phyloP scores from a whole-genome alignment of 2,113 vertebrate genomes.

The Xiphophorus couchianus region DNA sequence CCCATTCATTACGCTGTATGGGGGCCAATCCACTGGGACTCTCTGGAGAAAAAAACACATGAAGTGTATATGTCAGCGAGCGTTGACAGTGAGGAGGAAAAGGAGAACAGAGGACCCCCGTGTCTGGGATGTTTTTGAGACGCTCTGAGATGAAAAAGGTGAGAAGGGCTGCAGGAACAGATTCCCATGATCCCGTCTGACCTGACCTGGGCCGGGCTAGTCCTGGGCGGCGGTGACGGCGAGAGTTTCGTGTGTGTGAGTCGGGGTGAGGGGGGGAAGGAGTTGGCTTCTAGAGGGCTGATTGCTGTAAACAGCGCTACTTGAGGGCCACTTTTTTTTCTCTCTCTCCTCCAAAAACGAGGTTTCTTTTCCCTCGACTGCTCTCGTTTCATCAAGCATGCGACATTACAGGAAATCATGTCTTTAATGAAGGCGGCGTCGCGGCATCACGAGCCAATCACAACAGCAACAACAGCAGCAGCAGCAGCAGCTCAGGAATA shows the following conservation, averaged over 20 bases:
- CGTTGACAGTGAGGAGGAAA: conserved; percentile 26
- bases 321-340: conserved; percentile 19
- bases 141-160: conserved; percentile 79
- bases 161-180: conserved; percentile 72
- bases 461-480: background rate
- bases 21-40: background rate
- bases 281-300: conserved; percentile 17
- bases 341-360: conserved; percentile 2
- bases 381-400: background rate
- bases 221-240: conserved; percentile 36
- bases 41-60: background rate
- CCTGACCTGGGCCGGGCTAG: conserved; percentile 48
- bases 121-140: conserved; percentile 76
- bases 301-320: conserved; percentile 38
- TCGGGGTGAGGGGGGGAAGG: background rate
- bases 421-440: conserved; percentile 4
- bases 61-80: conserved; percentile 11
- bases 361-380: conserved; percentile 10
- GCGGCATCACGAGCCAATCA: conserved; percentile 10
- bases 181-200: conserved; percentile 76
- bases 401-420: conserved; percentile 4
- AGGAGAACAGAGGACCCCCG: conserved; percentile 40
- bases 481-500: conserved; percentile 28
- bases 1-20: background rate
- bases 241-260: conserved; percentile 19